phyloP scores from a whole-genome alignment of 2,797 vertebrate genomes.

The Eremophila alpestris region DNA sequence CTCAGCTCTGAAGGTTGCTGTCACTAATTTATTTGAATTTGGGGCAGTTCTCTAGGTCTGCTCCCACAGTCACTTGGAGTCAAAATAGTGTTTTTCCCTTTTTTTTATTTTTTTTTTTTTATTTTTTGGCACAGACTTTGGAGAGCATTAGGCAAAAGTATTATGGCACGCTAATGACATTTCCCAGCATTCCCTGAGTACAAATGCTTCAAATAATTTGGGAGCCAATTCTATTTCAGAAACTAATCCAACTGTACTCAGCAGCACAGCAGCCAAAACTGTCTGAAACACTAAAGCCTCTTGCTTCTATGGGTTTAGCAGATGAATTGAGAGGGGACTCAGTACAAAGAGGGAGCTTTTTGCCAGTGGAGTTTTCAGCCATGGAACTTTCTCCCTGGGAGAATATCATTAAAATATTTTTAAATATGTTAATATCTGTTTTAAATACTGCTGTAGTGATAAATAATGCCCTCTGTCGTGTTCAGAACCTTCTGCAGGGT shows the following conservation, averaged over 20 bases:
- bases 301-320: constrained; percentile 73
- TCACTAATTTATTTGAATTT: neutral
- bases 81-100: constrained; percentile 30
- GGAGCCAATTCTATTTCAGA: constrained; percentile 62
- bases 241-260: constrained; percentile 61
- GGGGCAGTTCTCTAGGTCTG: neutral
- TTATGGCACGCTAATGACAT: constrained; percentile 63
- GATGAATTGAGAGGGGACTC: constrained; percentile 28
- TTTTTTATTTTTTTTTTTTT: neutral
- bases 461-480: neutral
- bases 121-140: constrained; percentile 39
- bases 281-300: constrained; percentile 51
- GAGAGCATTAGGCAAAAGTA: constrained; percentile 64
- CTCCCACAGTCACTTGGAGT: constrained; percentile 3
- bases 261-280: constrained; percentile 33
- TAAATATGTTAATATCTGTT: neutral
- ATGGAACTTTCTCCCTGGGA: neutral
- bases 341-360: neutral
- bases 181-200: constrained; percentile 53
- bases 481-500: neutral
- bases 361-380: neutral
- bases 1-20: neutral
- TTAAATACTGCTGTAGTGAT: neutral
- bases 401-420: neutral
- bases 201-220: constrained; percentile 65